Base-by-base conservation (phyloP, 2,888 invertebrate species). In the Slavum lentiscoides region DNA sequence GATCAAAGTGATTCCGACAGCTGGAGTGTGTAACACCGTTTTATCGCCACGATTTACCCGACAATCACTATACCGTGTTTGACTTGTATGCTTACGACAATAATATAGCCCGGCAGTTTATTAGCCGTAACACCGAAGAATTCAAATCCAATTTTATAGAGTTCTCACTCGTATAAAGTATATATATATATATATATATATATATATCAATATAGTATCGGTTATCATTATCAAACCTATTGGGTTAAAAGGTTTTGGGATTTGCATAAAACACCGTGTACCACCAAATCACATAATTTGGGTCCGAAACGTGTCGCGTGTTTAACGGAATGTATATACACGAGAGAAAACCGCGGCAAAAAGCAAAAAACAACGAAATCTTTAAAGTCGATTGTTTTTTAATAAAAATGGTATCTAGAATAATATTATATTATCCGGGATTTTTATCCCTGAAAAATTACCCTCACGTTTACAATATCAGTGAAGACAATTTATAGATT, bases 161-260 rank as follows among this genome's bases (percentile, higher is more conserved):
- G 55, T 19, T 19, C 8, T n/a, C 21, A 3, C 9, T 13, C n/a
- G 11, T 55, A 19, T 6, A 55, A 55, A 55, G 19, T 55, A 19
- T 43, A 23, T 43, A 30, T 30, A n/a, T n/a, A n/a, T n/a, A n/a
- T n/a, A n/a, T n/a, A n/a, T n/a, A n/a, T n/a, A n/a, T n/a, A n/a
- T n/a, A n/a, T n/a, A n/a, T n/a, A n/a, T 30, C 30, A 30, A 30
- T 4, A 30, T 30, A 2, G 30, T 4, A 30, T 30, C 30, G 4
- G 30, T 30, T 30, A 30, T 30, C 30, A 61, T 43, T 43, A n/a
- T 73, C 39, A 23, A 43, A 61, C 43, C 61, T 21, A 61, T 73
- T 49, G 21, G 49, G 73, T 61, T 73, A 73, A 73, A 73, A 73
- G 73, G 73, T 73, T 73, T 73, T 43, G 43, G 58, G 70, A 70